Base-by-base conservation (phyloP, 2,888 invertebrate species). In the Melieria crassipennis region DNA sequence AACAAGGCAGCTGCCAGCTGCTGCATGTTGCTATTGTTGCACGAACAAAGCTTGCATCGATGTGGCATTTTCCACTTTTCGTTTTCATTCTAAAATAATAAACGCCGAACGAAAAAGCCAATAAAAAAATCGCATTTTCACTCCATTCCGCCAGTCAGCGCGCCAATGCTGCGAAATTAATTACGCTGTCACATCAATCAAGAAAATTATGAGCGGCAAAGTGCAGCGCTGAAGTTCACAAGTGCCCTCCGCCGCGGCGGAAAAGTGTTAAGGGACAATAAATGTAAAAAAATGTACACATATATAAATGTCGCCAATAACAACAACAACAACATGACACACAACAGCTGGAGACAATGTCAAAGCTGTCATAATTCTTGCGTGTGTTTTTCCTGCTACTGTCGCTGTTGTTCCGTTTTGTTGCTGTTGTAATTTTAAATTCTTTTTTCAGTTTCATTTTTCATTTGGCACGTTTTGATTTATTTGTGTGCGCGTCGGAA, bases 161-260 rank as follows among this genome's bases (percentile, higher is more conserved):
- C 70, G 30, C 30, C 30, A 30, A 3, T 30, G 30, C 30, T 30
- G 30, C 30, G 73, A 80, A 80, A 81, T 80, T 83, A 83, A 82
- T 81, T 80, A 82, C 79, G 78, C 75, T 80, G 80, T 79, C 84
- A 80, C 83, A 82, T 83, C 82, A 82, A 84, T 84, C 83, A 82
- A 77, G 74, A 75, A 76, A 77, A 78, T 80, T 81, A 81, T 83
- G 80, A 50, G 58, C 66, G 9, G 13, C 4, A 11, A 65, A 43
- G 52, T n/a, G 4, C 56, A 47, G 56, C 30, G 30, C 30, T 30
- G 30, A 30, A 30, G 2, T 1, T 30, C 30, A 30, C 30, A 30
- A 30, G 30, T 30, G 30, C 30, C 30, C 30, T 30, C 30, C 2
- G 30, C 30, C 30, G 30, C 13, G 11, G 50, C 50, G 61, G 60